phyloP scores from a whole-genome alignment of 2,797 vertebrate species.

The Aselliscus stoliczkanus region DNA sequence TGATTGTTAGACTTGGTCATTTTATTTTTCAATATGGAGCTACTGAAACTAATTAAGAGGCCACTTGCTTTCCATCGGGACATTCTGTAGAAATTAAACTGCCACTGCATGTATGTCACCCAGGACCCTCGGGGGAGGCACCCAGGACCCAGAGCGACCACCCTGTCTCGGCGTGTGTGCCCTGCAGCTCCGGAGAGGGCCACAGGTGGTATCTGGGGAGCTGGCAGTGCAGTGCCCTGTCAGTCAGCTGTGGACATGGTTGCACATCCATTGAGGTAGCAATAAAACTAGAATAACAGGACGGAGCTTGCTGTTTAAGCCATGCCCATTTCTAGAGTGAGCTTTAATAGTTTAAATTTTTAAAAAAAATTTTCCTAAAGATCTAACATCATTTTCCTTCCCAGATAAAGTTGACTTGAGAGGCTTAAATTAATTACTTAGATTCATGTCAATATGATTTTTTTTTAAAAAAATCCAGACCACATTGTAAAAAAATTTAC shows the following conservation, averaged over 20 bases:
- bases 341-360: not conserved
- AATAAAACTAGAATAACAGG: accelerated
- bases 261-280: accelerated
- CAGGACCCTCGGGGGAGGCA: accelerated
- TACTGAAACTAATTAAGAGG: not conserved
- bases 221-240: accelerated
- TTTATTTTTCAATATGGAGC: not conserved
- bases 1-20: not conserved
- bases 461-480: not conserved
- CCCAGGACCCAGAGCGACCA: not conserved
- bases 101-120: not conserved
- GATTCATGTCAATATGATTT: not conserved
- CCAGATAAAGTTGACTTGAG: not conserved
- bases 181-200: accelerated
- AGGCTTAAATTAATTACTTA: not conserved
- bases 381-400: not conserved
- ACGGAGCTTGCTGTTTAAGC: accelerated
- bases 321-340: not conserved
- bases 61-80: not conserved
- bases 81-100: not conserved
- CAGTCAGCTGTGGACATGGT: not conserved
- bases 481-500: not conserved
- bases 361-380: not conserved
- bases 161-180: not conserved
- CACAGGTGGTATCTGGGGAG: not conserved